Evolutionary conservation across 2,113 vertebrate genomes (phyloP), one percentile per base, ranked within the genome.

Genomic region (Thinocorus orbignyianus): DNA sequence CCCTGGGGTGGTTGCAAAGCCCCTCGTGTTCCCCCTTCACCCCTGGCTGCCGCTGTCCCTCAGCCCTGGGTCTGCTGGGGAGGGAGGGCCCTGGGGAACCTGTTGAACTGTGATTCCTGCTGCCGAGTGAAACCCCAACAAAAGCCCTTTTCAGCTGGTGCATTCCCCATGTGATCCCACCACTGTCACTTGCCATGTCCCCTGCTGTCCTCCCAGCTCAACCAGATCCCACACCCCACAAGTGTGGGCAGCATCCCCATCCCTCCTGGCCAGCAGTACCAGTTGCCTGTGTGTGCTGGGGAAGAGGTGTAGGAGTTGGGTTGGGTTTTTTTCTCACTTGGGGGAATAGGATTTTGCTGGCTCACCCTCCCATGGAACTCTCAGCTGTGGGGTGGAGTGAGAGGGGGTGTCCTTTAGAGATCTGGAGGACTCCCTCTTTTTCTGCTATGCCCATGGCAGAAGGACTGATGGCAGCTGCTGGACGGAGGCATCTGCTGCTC

Each of bases 311-410:
- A 9, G 20, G 42, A 54, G 2, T 22, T 13, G 91, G 62, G 44
- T 33, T 51, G 94, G 51, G 35, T 35, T 88, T 35, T 85, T 37
- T 41, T n/a, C 82, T 42, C 2, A 11, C 78, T 37, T 9, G 16
- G 4, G 93, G 90, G 55, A 66, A 31, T n/a, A 5, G 55, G 5
- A 48, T 95, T 92, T 51, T 64, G 55, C 68, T 65, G 82, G 55
- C 60, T 93, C 93, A 48, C 39, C n/a, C 11, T 78, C 22, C 70
- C 9, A 1, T 26, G 52, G 28, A 24, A 14, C 28, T 52, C 71
- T 55, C 1, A 4, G 18, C 15, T 41, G 19, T 0, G 0, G 31
- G 31, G 23, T 7, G 41, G 7, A 33, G 9, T 11, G 17, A 24
- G 10, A 33, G 42, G 17, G 3, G 52, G 54, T n/a, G 33, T n/a